A percentile compares a stretch with the other conserved stretches of the same genome.
phyloP scores from a whole-genome alignment of 2,888 invertebrate genomes.

The Ophion obscuratus region DNA sequence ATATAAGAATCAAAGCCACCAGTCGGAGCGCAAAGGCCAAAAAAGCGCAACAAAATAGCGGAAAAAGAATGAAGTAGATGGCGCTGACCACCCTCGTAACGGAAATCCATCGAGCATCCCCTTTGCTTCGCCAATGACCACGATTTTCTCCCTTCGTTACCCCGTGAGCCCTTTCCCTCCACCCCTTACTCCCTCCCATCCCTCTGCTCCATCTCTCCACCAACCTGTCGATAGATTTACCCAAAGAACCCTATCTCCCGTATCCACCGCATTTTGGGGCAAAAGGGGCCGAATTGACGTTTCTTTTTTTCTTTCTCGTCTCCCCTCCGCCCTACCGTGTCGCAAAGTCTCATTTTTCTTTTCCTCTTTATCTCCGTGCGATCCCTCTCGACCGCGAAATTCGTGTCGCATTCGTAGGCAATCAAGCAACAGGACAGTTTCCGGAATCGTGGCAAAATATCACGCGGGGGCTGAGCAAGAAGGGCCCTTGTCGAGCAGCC shows the following conservation, averaged over 20 bases:
- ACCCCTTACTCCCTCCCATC: no score
- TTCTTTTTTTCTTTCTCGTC: constrained; percentile 11
- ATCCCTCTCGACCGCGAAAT: constrained; percentile 71
- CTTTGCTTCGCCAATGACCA: constrained; percentile 50
- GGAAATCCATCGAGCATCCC: constrained; percentile 52
- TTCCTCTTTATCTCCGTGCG: constrained; percentile 42
- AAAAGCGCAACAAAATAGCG: constrained; percentile 40
- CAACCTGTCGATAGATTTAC: constrained; percentile 51
- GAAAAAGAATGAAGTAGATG: constrained; percentile 28
- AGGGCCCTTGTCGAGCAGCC: constrained; percentile 37
- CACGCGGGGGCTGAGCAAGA: not conserved
- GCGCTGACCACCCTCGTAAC: constrained; percentile 43
- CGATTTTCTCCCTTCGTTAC: constrained; percentile 62
- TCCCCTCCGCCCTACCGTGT: constrained; percentile 10
- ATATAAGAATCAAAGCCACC: constrained; percentile 3
- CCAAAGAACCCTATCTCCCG: constrained; percentile 39
- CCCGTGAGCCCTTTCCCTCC: constrained; percentile 8
- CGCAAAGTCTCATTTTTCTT: constrained; percentile 56
- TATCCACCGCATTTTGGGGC: constrained; percentile 39
- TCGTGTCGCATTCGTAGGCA: constrained; percentile 76
- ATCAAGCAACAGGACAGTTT: constrained; percentile 74
- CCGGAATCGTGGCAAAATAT: constrained; percentile 53
- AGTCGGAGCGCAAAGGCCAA: not conserved
- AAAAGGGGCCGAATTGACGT: constrained; percentile 29
- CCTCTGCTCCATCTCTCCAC: not conserved